Evolutionary conservation across 2,888 invertebrate genomes (phyloP).

Genomic region (Meteorus colon): DNA sequence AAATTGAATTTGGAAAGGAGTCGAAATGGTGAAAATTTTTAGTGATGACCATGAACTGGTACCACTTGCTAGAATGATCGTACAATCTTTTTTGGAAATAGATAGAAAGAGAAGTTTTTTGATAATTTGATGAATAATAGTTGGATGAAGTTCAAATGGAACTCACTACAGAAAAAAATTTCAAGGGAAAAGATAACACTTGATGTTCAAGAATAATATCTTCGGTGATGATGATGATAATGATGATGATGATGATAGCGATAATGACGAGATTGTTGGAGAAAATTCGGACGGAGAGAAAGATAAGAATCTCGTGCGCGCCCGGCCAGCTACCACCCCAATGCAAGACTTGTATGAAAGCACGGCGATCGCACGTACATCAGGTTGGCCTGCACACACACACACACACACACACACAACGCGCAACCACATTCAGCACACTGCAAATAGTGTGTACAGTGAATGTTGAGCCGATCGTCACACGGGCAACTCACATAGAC

Average conservation of each 20-base stretch:
- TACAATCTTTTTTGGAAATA: too few species aligned
- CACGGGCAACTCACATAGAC: constrained; percentile 51
- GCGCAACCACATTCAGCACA: neutral
- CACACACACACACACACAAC: neutral
- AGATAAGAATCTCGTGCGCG: neutral
- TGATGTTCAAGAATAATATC: neutral
- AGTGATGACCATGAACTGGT: too few species aligned
- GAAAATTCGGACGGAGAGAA: constrained; percentile 2
- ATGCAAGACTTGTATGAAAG: constrained; percentile 5
- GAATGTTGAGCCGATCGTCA: constrained; percentile 51
- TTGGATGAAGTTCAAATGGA: neutral
- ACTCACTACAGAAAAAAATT: neutral
- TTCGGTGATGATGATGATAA: neutral
- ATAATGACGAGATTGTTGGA: neutral
- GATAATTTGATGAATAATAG: too few species aligned
- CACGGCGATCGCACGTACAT: neutral
- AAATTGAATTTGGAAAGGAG: neutral
- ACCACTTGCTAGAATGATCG: too few species aligned
- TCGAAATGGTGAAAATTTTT: too few species aligned
- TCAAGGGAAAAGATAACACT: neutral
- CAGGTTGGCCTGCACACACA: neutral
- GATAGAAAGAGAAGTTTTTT: too few species aligned
- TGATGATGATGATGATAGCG: neutral
- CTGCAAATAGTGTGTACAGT: neutral
- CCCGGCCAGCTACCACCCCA: neutral